phyloP scores from a whole-genome alignment of 1,140 invertebrate genomes.

The Sitodiplosis mosellana region DNA sequence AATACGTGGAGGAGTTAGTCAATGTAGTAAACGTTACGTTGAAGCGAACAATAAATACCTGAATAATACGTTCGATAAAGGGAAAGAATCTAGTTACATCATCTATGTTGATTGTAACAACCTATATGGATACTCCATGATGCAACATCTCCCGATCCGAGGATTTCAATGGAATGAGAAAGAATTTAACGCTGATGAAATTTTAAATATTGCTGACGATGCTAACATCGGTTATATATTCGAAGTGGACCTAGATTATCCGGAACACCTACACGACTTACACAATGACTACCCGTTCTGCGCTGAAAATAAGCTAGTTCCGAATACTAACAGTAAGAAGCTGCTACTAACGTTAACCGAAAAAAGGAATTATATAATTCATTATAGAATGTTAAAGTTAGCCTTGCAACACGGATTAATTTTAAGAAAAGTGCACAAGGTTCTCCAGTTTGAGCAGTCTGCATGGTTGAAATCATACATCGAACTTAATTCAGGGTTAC shows the following conservation, averaged over 20 bases:
- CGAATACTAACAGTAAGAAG: constrained; percentile 13
- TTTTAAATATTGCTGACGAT: constrained; percentile 18
- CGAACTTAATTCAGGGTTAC: constrained; percentile 23
- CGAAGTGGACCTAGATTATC: constrained; percentile 26
- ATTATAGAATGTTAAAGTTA: too few species aligned
- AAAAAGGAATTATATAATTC: constrained; percentile 26
- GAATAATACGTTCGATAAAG: constrained; percentile 23
- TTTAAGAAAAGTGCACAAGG: constrained; percentile 28
- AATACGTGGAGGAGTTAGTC: constrained; percentile 22
- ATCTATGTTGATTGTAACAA: constrained; percentile 34
- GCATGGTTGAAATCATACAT: constrained; percentile 29
- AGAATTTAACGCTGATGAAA: too few species aligned
- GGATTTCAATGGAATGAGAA: constrained; percentile 28
- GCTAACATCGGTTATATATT: constrained; percentile 29
- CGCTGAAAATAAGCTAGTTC: constrained; percentile 19
- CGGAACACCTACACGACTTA: constrained; percentile 27
- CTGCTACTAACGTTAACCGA: constrained; percentile 19
- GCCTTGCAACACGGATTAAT: constrained; percentile 25
- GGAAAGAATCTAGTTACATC: constrained; percentile 17
- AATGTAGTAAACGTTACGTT: constrained; percentile 22
- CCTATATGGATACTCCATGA: constrained; percentile 32
- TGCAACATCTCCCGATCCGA: constrained; percentile 20
- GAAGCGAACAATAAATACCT: constrained; percentile 29
- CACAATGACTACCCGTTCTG: too few species aligned
- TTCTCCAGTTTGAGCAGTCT: constrained; percentile 31